Evolutionary conservation across 2,797 vertebrate genomes (phyloP), one percentile per base, ranked within the genome.

Genomic region (Hydrocynus forskahlii): DNA sequence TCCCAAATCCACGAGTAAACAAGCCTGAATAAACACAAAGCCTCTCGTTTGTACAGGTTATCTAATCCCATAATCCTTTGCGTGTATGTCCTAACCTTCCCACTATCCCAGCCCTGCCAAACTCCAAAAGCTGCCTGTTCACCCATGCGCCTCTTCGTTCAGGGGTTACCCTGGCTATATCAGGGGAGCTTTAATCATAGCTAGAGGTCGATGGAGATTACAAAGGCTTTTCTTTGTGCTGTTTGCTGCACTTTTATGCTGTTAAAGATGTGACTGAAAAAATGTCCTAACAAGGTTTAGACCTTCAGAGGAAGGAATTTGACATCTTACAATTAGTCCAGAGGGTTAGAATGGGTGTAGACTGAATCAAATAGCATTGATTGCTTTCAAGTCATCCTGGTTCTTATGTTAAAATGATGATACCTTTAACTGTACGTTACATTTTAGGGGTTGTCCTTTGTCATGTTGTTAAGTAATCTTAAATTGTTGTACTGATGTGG

Each of bases 51-150:
- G 91, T 92, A 94, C 90, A 92, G 90, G 79, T 90, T 72, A 75
- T 88, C 89, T 94, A 94, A 95, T 95, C 93, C 91, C 83, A 91
- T 94, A 94, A 95, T 95, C 93, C 93, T 91, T 84, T 90, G 75
- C 70, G 90, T 89, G 88, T 87, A 88, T 88, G 88, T 89, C 88
- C 84, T 87, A 88, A 92, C 90, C 86, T 84, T 87, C 84, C 75
- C 81, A 75, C 74, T 81, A 79, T 64, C 72, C 48, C 45, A 14
- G 55, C 66, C 12, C 69, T 79, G 81, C 81, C 62, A 83, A 64
- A 76, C 71, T 63, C 69, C 43, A 74, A 71, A n/a, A 69, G 81
- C 72, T 48, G 13, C 59, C 43, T 29, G 70, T 50, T 63, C 12
- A 69, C 77, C 80, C 76, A 14, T 66, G 73, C 54, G 70, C 40